Conservation (phyloP, 2,888 invertebrate species). For the Agelastica alni region DNA sequence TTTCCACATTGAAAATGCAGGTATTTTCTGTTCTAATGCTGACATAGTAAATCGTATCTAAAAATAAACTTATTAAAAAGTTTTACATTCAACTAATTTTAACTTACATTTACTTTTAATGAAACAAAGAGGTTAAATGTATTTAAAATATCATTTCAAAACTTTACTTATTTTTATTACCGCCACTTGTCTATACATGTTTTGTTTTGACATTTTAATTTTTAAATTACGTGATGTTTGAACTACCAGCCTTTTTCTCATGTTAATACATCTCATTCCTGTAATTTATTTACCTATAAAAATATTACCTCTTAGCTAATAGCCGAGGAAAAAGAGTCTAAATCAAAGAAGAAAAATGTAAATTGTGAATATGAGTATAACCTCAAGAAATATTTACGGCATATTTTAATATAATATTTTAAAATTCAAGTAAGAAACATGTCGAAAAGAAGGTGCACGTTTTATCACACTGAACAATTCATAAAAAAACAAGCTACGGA, state of each 20-base stretch:
- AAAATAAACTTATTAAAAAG: slow-evolving; percentile 1
- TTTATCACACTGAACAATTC: slow-evolving; percentile 28
- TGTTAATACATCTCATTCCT: no score
- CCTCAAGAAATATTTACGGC: no score
- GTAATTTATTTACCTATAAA: no score
- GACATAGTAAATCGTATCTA: slow-evolving; percentile 19
- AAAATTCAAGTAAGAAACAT: no score
- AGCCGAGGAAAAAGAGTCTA: no score
- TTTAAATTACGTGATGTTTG: background rate
- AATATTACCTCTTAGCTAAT: no score
- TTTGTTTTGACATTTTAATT: background rate
- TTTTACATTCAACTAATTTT: background rate
- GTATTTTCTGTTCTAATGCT: slow-evolving; percentile 37
- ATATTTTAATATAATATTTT: no score
- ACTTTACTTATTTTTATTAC: background rate
- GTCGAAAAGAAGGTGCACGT: slow-evolving; percentile 34
- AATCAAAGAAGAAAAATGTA: no score
- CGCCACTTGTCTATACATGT: slow-evolving; percentile 1
- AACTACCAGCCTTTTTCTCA: background rate
- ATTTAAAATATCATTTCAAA: background rate
- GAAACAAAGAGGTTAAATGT: no score
- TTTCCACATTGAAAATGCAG: slow-evolving; percentile 62
- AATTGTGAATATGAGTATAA: no score
- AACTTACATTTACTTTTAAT: background rate
- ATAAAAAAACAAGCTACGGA: slow-evolving; percentile 31